These are phyloP conservation scores for Platysternon megacephalum DNA, from an alignment of 2,113 vertebrate genomes.

Conservation along the genomic window DNA sequence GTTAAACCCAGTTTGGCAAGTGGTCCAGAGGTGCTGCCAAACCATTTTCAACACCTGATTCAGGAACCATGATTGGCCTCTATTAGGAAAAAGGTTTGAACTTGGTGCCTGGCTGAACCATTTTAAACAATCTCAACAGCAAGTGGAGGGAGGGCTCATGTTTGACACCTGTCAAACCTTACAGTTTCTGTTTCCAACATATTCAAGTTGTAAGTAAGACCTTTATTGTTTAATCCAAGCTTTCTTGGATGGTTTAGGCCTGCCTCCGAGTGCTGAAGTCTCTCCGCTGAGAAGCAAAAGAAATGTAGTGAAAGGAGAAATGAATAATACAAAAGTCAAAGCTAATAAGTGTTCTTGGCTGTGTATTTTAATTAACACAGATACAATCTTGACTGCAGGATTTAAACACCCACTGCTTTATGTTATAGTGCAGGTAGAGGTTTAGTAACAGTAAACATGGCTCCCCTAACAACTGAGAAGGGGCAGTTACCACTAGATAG, in stretches of 20 bases:
- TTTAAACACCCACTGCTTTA: constrained; percentile 42
- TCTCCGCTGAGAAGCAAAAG: constrained; percentile 37
- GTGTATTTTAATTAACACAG: constrained; percentile 66
- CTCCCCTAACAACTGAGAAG: not conserved
- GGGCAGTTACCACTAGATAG: constrained; percentile 33
- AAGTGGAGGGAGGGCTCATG: not conserved
- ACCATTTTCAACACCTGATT: not conserved
- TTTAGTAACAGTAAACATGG: constrained; percentile 51
- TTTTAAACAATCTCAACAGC: not conserved
- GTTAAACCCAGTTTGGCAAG: not conserved
- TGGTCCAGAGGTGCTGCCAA: not conserved
- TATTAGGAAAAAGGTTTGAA: not conserved
- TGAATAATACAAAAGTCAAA: constrained; percentile 57
- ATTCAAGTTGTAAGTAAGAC: constrained; percentile 49
- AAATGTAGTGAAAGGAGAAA: constrained; percentile 48
- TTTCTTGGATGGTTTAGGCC: constrained; percentile 57
- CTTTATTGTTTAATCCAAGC: constrained; percentile 61
- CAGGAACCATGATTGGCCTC: not conserved
- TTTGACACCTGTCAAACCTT: constrained; percentile 54
- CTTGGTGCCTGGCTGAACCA: not conserved
- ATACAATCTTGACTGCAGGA: constrained; percentile 35
- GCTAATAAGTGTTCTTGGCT: constrained; percentile 52
- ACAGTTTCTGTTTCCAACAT: constrained; percentile 28
- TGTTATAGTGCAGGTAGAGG: constrained; percentile 49
- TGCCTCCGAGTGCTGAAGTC: constrained; percentile 33